A percentile compares a stretch with the other conserved stretches of the same genome.
These are phyloP conservation scores for Microtus pennsylvanicus DNA, from an alignment of 2,113 vertebrate species.

Conservation along the genomic window DNA sequence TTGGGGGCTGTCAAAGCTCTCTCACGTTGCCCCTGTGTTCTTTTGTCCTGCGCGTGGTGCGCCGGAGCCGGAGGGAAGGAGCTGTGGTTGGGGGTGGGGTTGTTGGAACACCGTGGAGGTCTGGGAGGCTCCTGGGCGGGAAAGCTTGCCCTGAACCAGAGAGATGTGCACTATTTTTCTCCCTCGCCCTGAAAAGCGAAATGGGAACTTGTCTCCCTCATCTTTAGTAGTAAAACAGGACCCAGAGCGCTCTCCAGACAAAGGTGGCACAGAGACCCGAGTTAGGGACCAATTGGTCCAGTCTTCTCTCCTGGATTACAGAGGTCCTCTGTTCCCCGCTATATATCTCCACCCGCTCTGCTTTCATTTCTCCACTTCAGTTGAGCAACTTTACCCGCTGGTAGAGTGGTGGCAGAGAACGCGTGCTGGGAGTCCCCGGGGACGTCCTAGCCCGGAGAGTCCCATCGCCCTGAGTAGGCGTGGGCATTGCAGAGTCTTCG, in stretches of 20 bases:
- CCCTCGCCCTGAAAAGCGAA: background rate
- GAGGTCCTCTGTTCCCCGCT: constrained; percentile 5
- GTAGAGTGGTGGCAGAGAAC: background rate
- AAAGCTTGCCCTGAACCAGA: constrained; percentile 57
- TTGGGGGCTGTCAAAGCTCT: constrained; percentile 57
- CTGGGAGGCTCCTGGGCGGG: constrained; percentile 72
- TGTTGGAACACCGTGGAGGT: constrained; percentile 38
- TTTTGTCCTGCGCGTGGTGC: constrained; percentile 82
- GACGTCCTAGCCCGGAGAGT: background rate
- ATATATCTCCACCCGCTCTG: background rate
- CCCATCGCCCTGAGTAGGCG: background rate
- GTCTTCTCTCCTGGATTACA: background rate
- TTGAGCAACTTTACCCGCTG: constrained; percentile 71
- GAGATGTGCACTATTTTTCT: constrained; percentile 23
- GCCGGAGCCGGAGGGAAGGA: constrained; percentile 40
- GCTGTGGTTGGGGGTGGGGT: constrained; percentile 68
- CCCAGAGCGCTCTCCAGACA: constrained; percentile 67
- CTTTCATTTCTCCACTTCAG: constrained; percentile 34
- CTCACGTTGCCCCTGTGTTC: constrained; percentile 32
- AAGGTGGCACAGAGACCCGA: constrained; percentile 69
- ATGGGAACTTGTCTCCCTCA: background rate
- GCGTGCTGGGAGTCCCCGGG: constrained; percentile 25
- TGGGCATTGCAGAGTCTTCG: background rate
- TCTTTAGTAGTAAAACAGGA: background rate
- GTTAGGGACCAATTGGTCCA: constrained; percentile 32